Conservation (phyloP, 1,140 invertebrate species). For the Drosophila auraria region DNA sequence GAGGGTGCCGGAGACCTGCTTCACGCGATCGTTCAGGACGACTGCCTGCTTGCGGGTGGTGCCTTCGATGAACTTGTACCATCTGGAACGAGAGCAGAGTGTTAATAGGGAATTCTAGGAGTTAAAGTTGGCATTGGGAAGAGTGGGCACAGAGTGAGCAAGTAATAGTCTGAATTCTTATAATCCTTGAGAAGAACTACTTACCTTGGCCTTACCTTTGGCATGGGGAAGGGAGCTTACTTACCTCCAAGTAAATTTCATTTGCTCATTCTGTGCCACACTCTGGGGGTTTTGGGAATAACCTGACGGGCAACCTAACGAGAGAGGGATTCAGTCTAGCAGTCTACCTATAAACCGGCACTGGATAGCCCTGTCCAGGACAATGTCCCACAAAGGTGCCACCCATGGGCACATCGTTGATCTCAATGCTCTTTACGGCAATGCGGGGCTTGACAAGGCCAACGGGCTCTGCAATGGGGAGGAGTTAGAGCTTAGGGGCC, state of each 20-base stretch:
- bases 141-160: constrained; percentile 63
- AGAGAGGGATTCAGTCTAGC: constrained; percentile 5
- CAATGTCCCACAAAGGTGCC: constrained; percentile 85
- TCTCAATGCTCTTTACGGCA: constrained; percentile 74
- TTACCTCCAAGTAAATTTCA: constrained; percentile 35
- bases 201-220: constrained; percentile 17
- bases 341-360: constrained; percentile 89
- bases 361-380: constrained; percentile 89
- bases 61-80: constrained; percentile 96
- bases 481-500: background rate
- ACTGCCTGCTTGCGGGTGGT: constrained; percentile 93
- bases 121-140: constrained; percentile 11
- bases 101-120: constrained; percentile 9
- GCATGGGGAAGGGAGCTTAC: constrained; percentile 18
- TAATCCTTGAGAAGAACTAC: constrained; percentile 2
- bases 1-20: constrained; percentile 96
- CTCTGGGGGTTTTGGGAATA: constrained; percentile 15
- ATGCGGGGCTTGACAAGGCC: constrained; percentile 76
- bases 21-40: constrained; percentile 93
- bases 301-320: constrained; percentile 39
- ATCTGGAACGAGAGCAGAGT: constrained; percentile 88
- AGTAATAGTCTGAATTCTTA: background rate
- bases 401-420: constrained; percentile 56
- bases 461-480: constrained; percentile 66
- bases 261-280: constrained; percentile 61